These are phyloP conservation scores for Cyclargus thomasi DNA, from an alignment of 1,140 invertebrate species.

Conservation along the genomic window DNA sequence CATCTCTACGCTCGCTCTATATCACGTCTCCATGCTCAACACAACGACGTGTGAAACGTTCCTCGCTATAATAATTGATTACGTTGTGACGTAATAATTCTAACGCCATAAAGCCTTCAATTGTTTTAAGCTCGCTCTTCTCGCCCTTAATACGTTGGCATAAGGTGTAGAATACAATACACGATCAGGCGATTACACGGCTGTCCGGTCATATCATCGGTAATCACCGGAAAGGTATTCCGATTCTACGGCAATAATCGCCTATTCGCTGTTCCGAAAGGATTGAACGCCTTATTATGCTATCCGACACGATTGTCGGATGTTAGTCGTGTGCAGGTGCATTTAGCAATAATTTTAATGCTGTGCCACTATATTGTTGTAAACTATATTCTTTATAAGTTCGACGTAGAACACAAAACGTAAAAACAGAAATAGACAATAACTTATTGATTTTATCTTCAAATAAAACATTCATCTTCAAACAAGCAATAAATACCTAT, in stretches of 20 bases:
- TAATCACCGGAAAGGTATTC: conserved; percentile 31
- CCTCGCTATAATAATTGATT: conserved; percentile 6
- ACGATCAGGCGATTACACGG: conserved; percentile 27
- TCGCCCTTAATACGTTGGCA: neutral
- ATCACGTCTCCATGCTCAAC: neutral
- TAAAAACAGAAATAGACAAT: too few species aligned
- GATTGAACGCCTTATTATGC: neutral
- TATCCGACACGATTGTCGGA: neutral
- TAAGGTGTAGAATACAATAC: conserved; percentile 5
- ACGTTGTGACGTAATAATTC: conserved; percentile 18
- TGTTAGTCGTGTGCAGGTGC: neutral
- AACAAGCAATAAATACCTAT: neutral
- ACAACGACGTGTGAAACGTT: conserved; percentile 7
- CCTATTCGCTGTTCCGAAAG: conserved; percentile 18
- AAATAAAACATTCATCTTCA: too few species aligned
- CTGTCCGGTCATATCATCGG: conserved; percentile 30
- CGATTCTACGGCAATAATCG: conserved; percentile 21
- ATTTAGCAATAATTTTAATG: neutral
- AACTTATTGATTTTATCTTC: too few species aligned
- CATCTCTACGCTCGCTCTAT: neutral
- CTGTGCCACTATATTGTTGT: too few species aligned
- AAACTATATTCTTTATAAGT: too few species aligned
- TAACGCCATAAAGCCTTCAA: conserved; percentile 17
- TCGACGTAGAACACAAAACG: too few species aligned
- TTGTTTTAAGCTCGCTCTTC: conserved; percentile 3